Conservation (phyloP, 1,140 invertebrate genomes). For the Zaprionus capensis region DNA sequence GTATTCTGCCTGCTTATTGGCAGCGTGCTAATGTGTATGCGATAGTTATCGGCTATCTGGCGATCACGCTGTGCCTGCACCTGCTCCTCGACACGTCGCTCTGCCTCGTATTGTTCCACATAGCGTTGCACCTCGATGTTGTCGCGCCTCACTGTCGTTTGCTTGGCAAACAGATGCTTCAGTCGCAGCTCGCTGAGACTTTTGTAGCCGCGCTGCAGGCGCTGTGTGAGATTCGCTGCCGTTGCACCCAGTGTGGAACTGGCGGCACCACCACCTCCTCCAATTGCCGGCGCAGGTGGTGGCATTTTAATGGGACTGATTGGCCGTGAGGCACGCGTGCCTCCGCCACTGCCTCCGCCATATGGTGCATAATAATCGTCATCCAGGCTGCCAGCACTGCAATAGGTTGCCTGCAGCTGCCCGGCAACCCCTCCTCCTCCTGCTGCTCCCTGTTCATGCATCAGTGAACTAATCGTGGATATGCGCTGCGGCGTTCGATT, state of each 20-base stretch:
- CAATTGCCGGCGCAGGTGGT: background rate
- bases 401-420: conserved; percentile 43
- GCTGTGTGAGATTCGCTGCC: conserved; percentile 43
- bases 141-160: conserved; percentile 63
- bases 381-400: conserved; percentile 74
- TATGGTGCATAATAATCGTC: conserved; percentile 74
- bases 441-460: conserved; percentile 50
- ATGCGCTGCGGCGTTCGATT: conserved; percentile 75
- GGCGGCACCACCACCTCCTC: background rate
- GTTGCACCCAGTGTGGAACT: no score
- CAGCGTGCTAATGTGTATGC: conserved; percentile 66
- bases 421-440: background rate
- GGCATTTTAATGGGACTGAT: conserved; percentile 63
- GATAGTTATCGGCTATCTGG: conserved; percentile 76
- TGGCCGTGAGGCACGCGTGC: conserved; percentile 45
- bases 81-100: conserved; percentile 53
- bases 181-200: conserved; percentile 73
- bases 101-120: conserved; percentile 71
- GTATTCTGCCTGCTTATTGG: conserved; percentile 57
- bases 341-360: background rate
- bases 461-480: conserved; percentile 76
- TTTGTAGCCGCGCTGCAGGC: conserved; percentile 71
- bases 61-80: conserved; percentile 56
- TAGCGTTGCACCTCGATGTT: conserved; percentile 73
- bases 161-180: conserved; percentile 76